These are phyloP conservation scores for Cosmia pyralina DNA, from an alignment of 2,888 invertebrate species.

Conservation along the genomic window DNA sequence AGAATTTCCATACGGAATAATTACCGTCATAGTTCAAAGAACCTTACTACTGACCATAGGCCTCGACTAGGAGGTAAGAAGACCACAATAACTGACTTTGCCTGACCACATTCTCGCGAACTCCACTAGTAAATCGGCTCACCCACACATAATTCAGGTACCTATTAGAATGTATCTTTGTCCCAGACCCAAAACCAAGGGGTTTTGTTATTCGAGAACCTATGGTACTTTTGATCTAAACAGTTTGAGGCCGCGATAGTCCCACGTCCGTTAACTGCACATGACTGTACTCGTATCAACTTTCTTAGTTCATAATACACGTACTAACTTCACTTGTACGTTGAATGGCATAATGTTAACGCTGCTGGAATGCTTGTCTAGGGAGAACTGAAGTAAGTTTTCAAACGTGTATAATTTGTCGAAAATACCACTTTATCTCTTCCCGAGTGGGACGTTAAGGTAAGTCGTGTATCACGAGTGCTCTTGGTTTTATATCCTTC, in stretches of 20 bases:
- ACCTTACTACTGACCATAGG: neutral
- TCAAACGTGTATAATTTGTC: conserved; percentile 53
- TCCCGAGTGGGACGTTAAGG: conserved; percentile 40
- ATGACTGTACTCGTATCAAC: conserved; percentile 45
- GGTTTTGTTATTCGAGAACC: conserved; percentile 1
- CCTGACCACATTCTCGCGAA: neutral
- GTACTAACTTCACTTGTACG: conserved; percentile 47
- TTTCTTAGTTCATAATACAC: conserved; percentile 59
- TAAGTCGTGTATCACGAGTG: conserved; percentile 21
- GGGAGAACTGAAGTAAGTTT: conserved; percentile 46
- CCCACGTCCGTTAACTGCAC: conserved; percentile 42
- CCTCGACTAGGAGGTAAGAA: no score
- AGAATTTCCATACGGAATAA: neutral
- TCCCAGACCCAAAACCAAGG: no score
- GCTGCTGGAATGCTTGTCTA: conserved; percentile 37
- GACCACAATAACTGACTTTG: neutral
- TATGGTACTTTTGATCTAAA: conserved; percentile 30
- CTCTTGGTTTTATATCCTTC: conserved; percentile 12
- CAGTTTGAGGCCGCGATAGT: conserved; percentile 40
- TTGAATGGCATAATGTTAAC: conserved; percentile 51
- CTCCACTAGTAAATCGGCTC: neutral
- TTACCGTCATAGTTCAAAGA: neutral
- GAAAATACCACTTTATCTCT: conserved; percentile 46
- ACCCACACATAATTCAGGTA: no score
- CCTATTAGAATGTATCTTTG: neutral